A percentile compares a stretch with the other conserved stretches of the same genome.
Evolutionary conservation across 2,113 vertebrate genomes (phyloP).

Genomic region (Polyodon spathula): DNA sequence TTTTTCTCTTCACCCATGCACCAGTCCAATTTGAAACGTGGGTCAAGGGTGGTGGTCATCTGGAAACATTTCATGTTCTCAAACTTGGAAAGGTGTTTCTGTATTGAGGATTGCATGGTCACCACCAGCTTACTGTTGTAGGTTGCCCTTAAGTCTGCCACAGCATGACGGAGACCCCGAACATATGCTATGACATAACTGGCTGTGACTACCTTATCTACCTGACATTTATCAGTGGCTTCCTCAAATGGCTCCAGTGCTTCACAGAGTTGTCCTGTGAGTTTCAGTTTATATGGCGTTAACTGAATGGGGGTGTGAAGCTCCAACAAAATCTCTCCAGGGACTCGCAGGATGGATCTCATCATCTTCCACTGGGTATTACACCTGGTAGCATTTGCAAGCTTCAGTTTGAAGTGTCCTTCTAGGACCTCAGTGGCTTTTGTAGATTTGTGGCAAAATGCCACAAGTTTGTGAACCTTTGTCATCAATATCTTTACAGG

Average conservation of each 20-base stretch:
- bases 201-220: neutral
- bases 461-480: neutral
- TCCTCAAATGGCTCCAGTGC: constrained; percentile 1
- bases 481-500: neutral
- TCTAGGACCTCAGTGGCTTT: neutral
- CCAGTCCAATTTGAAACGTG: too few species aligned
- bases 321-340: constrained; percentile 4
- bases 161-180: neutral
- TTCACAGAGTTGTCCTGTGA: constrained; percentile 4
- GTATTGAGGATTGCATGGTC: too few species aligned
- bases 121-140: too few species aligned
- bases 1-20: too few species aligned
- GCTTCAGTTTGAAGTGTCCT: neutral
- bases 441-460: constrained; percentile 5
- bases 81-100: too few species aligned
- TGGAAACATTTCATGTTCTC: too few species aligned
- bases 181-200: constrained; percentile 6
- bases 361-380: constrained; percentile 12
- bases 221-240: constrained; percentile 1
- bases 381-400: neutral
- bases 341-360: neutral
- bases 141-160: neutral
- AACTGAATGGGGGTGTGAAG: constrained; percentile 4
- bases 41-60: too few species aligned
- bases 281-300: neutral